Base-by-base conservation (phyloP, 2,888 invertebrate genomes). In the Dynastes hyllus region DNA sequence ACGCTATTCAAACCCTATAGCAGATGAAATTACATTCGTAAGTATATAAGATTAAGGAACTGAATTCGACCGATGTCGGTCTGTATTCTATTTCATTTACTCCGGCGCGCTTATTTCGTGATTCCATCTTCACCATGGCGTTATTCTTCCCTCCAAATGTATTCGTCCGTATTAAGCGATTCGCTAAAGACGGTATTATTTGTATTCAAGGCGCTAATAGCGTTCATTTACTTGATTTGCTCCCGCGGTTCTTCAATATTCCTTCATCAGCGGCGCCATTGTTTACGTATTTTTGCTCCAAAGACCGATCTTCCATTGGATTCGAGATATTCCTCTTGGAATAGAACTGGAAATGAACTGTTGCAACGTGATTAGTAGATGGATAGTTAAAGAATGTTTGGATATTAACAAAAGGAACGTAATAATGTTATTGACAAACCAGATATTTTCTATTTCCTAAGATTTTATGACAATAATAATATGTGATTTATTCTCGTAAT, bases 161-260 rank as follows among this genome's bases (percentile, higher is more conserved):
- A 69, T 69, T 22, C 51, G 51, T 69, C 69, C 69, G 69, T 69
- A 69, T 69, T 69, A 69, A 69, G 51, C 69, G 69, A 69, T 69
- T 11, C 69, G 50, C 69, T 69, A 69, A 69, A 45, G 69, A 51
- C 69, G 45, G 69, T 45, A 69, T 69, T 69, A 69, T 69, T 69
- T 27, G 50, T 69, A 69, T 69, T 69, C 69, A 69, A 69, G 51
- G 8, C 69, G 51, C 69, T 69, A 69, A 69, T 69, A 45, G 69
- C 69, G 27, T 69, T 69, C 69, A 69, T 69, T 37, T 69, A 69
- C 50, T 69, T 69, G 16, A 69, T 69, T 69, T 69, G 69, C 69
- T 69, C 51, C 27, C 51, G 45, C 69, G 69, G 69, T 50, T 69
- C 51, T 27, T 27, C 45, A 69, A 69, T 69, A 69, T 69, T 50